These are phyloP conservation scores for Sarcophaga caerulescens DNA, from an alignment of 2,888 invertebrate genomes.

Conservation along the genomic window DNA sequence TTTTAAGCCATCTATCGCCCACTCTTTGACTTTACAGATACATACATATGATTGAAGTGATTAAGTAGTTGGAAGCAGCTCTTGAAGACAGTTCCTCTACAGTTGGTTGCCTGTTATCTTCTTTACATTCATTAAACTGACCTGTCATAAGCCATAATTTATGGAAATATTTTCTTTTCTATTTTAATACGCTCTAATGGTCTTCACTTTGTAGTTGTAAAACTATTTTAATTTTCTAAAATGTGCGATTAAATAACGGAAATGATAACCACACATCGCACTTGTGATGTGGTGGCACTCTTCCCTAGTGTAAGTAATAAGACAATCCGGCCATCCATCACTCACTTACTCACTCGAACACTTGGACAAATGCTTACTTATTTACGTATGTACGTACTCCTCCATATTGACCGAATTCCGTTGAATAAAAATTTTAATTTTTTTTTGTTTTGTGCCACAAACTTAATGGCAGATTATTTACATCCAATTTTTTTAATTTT, in stretches of 20 bases:
- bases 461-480: constrained; percentile 55
- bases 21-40: too few species aligned
- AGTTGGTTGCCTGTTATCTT: too few species aligned
- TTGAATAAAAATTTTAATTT: constrained; percentile 26
- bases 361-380: constrained; percentile 13
- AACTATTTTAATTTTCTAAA: constrained; percentile 34
- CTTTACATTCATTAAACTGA: too few species aligned
- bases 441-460: constrained; percentile 15
- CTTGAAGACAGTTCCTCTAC: too few species aligned
- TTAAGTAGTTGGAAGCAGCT: too few species aligned
- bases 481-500: constrained; percentile 4
- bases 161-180: too few species aligned
- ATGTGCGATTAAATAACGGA: constrained; percentile 48
- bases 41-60: too few species aligned
- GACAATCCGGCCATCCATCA: constrained; percentile 1
- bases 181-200: too few species aligned
- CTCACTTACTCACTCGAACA: constrained; percentile 29
- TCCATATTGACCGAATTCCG: constrained; percentile 64
- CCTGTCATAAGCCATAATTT: too few species aligned
- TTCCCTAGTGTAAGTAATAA: background rate
- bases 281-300: background rate
- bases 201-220: background rate
- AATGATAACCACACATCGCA: constrained; percentile 34
- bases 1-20: too few species aligned
- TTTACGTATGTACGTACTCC: constrained; percentile 8